phyloP scores from a whole-genome alignment of 2,113 vertebrate genomes.

The Crocuta crocuta region DNA sequence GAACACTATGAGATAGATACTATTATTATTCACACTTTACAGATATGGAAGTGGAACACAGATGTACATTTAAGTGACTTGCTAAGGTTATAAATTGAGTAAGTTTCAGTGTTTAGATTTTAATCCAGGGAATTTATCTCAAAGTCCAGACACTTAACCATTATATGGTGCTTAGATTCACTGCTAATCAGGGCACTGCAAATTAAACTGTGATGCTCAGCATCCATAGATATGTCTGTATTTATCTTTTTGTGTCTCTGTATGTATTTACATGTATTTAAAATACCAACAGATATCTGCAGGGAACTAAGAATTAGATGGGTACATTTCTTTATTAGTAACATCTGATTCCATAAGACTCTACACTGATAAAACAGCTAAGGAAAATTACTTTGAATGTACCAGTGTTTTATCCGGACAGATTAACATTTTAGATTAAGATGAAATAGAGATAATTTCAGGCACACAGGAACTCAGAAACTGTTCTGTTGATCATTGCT shows the following conservation, averaged over 20 bases:
- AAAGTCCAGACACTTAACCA: background rate
- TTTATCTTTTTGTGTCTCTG: background rate
- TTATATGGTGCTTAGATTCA: background rate
- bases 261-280: background rate
- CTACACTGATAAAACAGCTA: background rate
- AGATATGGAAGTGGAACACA: background rate
- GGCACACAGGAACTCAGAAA: background rate
- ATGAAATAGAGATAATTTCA: background rate
- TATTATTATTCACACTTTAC: background rate
- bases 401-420: background rate
- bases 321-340: background rate
- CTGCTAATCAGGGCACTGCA: background rate
- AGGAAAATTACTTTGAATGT: background rate
- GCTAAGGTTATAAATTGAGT: background rate
- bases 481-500: background rate
- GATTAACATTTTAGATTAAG: slow-evolving; percentile 36
- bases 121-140: background rate
- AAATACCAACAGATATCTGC: background rate
- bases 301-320: background rate
- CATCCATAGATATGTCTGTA: background rate
- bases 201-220: background rate
- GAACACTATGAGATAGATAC: background rate
- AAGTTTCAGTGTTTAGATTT: slow-evolving; percentile 25
- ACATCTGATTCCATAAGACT: background rate
- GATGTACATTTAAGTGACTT: background rate